Conservation (phyloP, 2,797 vertebrate species). For the Alauda arvensis region DNA sequence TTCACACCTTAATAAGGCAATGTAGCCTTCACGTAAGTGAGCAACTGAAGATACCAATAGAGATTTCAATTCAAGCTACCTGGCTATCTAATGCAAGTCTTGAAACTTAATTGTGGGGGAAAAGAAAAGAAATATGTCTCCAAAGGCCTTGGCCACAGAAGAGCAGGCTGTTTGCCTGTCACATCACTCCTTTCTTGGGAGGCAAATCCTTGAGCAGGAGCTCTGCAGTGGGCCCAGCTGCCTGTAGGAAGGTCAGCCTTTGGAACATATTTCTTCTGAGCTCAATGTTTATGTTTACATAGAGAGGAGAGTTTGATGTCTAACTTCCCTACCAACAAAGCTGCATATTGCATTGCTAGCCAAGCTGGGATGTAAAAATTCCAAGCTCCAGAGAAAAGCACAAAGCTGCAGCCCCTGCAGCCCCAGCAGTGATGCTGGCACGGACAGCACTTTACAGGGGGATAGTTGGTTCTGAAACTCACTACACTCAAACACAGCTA, state of each 20-base stretch:
- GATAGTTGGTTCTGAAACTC: constrained; percentile 23
- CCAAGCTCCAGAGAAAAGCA: constrained; percentile 24
- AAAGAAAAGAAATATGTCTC: constrained; percentile 73
- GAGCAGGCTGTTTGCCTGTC: not conserved
- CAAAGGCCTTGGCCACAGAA: constrained; percentile 58
- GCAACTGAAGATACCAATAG: constrained; percentile 95
- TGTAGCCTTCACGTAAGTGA: constrained; percentile 99
- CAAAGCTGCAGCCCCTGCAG: not conserved
- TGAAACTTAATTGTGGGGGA: constrained; percentile 79
- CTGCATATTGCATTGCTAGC: constrained; percentile 75
- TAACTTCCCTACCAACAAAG: constrained; percentile 44
- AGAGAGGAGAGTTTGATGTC: constrained; percentile 55
- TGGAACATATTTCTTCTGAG: constrained; percentile 76
- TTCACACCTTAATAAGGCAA: constrained; percentile 99
- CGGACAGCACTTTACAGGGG: not conserved
- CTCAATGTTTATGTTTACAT: constrained; percentile 65
- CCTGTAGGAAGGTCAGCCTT: constrained; percentile 40
- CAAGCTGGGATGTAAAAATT: constrained; percentile 37
- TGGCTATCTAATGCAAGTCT: constrained; percentile 85
- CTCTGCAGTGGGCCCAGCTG: not conserved
- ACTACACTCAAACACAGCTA: not conserved
- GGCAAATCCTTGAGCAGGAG: constrained; percentile 12
- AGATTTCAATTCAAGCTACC: constrained; percentile 67
- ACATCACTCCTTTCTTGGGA: not conserved
- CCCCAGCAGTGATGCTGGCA: not conserved